phyloP scores from a whole-genome alignment of 37 sponge, comb jelly and placozoan genomes.

The Halisarca cf. caerulea region DNA sequence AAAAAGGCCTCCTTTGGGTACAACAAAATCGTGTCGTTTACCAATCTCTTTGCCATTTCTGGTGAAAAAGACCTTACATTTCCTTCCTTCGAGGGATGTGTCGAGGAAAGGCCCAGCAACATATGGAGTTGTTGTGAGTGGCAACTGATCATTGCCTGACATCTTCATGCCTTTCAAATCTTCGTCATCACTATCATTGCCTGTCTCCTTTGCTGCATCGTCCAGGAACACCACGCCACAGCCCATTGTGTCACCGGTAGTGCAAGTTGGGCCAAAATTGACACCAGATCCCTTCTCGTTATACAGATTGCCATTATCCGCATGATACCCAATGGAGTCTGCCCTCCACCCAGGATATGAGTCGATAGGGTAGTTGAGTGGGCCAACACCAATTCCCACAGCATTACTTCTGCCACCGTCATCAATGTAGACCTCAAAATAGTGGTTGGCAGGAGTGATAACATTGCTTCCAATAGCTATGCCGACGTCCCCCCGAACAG shows the following conservation, averaged over 20 bases:
- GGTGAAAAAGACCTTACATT: constrained; percentile 62
- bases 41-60: constrained; percentile 75
- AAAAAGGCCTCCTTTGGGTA: constrained; percentile 79
- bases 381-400: constrained; percentile 79
- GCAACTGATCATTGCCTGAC: background rate
- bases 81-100: background rate
- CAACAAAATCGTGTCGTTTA: constrained; percentile 28
- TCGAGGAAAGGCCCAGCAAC: too few relatives aligned
- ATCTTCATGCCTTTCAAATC: background rate
- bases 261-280: constrained; percentile 68
- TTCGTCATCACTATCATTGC: background rate
- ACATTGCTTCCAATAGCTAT: constrained; percentile 47
- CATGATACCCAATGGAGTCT: constrained; percentile 72
- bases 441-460: constrained; percentile 45
- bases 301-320: constrained; percentile 70
- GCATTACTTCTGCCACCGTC: constrained; percentile 55
- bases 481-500: constrained; percentile 51
- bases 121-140: too few relatives aligned
- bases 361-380: constrained; percentile 53
- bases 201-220: background rate
- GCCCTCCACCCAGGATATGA: constrained; percentile 72
- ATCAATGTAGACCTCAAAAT: constrained; percentile 82
- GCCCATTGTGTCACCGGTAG: constrained; percentile 66
- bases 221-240: constrained; percentile 60
- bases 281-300: constrained; percentile 55